Evolutionary conservation across 2,113 vertebrate genomes (phyloP).

Genomic region (Anolis sagrei): DNA sequence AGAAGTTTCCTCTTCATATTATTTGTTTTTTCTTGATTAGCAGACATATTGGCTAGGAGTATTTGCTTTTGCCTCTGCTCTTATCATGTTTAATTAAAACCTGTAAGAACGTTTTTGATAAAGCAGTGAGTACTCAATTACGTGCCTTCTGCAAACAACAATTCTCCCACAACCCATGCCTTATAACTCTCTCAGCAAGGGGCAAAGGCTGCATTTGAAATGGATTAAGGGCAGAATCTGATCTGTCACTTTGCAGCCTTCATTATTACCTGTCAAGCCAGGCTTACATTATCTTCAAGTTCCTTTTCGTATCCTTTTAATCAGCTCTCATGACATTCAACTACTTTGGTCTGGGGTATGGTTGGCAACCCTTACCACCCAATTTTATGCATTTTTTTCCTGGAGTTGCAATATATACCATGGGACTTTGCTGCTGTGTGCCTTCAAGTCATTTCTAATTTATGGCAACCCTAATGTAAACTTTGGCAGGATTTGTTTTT

Average conservation of each 20-base stretch:
- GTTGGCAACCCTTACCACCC: not conserved
- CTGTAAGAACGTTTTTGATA: slow-evolving; percentile 11
- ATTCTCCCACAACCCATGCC: not conserved
- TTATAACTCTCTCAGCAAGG: not conserved
- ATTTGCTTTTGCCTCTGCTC: slow-evolving; percentile 12
- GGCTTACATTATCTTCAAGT: not conserved
- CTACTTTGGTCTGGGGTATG: not conserved
- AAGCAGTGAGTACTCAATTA: not conserved
- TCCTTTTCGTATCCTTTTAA: not conserved
- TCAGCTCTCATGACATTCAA: not conserved
- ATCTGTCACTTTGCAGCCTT: not conserved
- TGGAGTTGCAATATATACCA: not conserved
- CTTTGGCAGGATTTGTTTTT: too few relatives aligned
- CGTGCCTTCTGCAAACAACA: not conserved
- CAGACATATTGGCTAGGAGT: not conserved
- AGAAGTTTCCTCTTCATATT: not conserved
- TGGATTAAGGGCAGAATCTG: not conserved
- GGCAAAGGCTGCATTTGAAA: not conserved
- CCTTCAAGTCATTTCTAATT: too few relatives aligned
- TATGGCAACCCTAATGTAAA: too few relatives aligned
- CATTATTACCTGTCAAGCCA: not conserved
- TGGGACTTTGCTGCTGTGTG: not conserved
- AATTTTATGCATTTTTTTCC: not conserved
- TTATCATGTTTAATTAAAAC: slow-evolving; percentile 21
- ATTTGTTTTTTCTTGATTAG: not conserved